A percentile compares a stretch with the other conserved stretches of the same genome.
Conservation (phyloP, 2,113 vertebrate genomes). For the Procavia capensis region DNA sequence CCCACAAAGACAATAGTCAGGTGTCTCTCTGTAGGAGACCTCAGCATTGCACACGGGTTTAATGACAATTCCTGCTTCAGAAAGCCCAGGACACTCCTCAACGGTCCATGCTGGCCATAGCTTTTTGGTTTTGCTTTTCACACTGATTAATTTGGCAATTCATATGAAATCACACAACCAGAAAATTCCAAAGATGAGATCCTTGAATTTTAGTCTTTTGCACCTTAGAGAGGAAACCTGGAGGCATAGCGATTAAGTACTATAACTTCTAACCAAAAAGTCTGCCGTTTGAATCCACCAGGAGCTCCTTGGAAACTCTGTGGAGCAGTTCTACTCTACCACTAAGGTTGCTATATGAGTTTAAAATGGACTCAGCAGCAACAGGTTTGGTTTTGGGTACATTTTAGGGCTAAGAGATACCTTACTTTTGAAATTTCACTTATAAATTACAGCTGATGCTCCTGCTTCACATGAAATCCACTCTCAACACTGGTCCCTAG, state of each 20-base stretch:
- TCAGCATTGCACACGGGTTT: slow-evolving; percentile 39
- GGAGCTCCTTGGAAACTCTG: too few species aligned
- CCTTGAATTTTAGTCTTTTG: not conserved
- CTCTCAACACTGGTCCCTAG: not conserved
- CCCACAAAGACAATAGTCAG: not conserved
- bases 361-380: too few species aligned
- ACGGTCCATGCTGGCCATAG: not conserved
- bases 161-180: not conserved
- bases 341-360: too few species aligned
- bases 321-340: too few species aligned
- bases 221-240: too few species aligned
- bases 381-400: too few species aligned
- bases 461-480: not conserved
- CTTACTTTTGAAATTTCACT: not conserved
- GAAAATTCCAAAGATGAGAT: not conserved
- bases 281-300: too few species aligned
- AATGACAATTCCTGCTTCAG: slow-evolving; percentile 50
- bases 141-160: not conserved
- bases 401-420: too few species aligned
- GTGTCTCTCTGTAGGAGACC: not conserved
- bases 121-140: too few species aligned
- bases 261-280: too few species aligned
- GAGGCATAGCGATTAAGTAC: too few species aligned
- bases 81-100: slow-evolving; percentile 60
- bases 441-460: accelerated